These are phyloP conservation scores for Bubo bubo DNA, from an alignment of 2,113 vertebrate species.

Conservation along the genomic window DNA sequence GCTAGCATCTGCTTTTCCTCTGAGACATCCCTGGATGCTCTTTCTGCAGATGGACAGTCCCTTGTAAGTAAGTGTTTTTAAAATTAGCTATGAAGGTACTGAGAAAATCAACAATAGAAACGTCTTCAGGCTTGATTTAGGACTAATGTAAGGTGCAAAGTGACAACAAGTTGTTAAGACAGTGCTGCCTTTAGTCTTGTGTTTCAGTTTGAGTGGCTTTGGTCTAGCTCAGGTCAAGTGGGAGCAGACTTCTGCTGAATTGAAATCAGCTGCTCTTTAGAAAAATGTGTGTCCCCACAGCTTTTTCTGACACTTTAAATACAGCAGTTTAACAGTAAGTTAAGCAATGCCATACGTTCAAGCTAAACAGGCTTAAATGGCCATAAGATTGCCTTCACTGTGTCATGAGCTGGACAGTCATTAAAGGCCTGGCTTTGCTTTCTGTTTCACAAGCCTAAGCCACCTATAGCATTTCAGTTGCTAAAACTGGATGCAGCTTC, in stretches of 20 bases:
- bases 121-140: neutral
- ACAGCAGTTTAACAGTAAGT: neutral
- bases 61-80: neutral
- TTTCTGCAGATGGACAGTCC: neutral
- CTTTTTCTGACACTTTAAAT: neutral
- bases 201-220: neutral
- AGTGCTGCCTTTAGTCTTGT: neutral
- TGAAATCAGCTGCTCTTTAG: neutral
- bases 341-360: neutral
- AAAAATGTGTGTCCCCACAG: neutral
- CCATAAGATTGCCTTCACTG: neutral
- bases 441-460: neutral
- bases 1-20: neutral
- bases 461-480: neutral
- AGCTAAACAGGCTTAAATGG: neutral
- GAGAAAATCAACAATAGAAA: neutral
- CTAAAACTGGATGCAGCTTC: slow-evolving; percentile 21
- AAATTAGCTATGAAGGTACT: neutral
- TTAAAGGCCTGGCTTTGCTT: neutral
- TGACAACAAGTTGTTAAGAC: neutral
- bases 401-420: neutral
- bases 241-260: neutral
- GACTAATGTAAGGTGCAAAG: neutral
- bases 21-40: neutral
- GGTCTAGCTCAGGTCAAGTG: neutral